Evolutionary conservation across 2,797 vertebrate species (phyloP).

Genomic region (Gymnodraco acuticeps): DNA sequence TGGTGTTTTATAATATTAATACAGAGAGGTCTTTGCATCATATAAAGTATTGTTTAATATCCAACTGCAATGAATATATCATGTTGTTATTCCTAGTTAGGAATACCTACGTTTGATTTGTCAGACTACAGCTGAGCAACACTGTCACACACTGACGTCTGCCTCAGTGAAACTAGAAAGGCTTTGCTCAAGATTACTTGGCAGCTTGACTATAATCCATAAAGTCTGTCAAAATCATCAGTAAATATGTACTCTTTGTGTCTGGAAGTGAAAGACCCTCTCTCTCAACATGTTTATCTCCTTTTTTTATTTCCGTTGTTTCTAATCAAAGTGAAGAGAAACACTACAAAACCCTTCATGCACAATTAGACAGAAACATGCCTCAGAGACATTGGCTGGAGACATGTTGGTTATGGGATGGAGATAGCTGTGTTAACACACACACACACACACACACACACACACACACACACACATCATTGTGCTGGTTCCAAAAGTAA

Average conservation of each 20-base stretch:
- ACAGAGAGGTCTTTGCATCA: too few relatives aligned
- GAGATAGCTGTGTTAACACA: too few relatives aligned
- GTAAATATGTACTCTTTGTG: not conserved
- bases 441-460: not conserved
- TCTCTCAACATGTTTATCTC: not conserved
- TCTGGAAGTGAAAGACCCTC: not conserved
- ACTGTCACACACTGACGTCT: not conserved
- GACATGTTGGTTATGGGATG: slow-evolving; percentile 2
- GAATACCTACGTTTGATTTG: too few relatives aligned
- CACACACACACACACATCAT: not conserved
- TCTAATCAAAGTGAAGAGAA: slow-evolving; percentile 4
- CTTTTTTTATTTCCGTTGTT: not conserved
- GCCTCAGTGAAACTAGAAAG: not conserved
- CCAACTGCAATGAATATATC: too few relatives aligned
- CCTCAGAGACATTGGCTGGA: slow-evolving; percentile 4
- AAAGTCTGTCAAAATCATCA: not conserved
- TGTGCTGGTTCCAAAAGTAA: not conserved
- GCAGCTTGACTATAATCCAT: slow-evolving; percentile 13
- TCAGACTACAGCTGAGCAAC: too few relatives aligned
- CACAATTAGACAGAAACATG: not conserved
- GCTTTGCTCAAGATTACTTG: not conserved
- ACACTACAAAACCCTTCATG: not conserved
- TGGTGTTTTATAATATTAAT: too few relatives aligned
- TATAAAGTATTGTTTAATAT: too few relatives aligned
- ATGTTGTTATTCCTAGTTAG: too few relatives aligned